Evolutionary conservation across 2,797 vertebrate genomes (phyloP).

Genomic region (Crocodylus rhombifer): DNA sequence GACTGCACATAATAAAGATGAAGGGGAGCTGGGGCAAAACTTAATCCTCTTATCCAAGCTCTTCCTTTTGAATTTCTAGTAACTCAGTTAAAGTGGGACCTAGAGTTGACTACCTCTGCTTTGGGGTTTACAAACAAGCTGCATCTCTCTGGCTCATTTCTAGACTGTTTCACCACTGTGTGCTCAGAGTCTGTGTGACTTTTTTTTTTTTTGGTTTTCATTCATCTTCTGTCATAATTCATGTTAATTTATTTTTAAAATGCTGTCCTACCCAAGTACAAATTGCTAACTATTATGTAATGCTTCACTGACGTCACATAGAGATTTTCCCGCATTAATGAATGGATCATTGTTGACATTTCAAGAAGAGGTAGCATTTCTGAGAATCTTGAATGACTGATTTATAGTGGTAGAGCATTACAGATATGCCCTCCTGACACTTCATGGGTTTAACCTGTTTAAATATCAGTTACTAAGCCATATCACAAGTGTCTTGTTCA

Average conservation of each 20-base stretch:
- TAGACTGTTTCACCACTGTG: constrained; percentile 1
- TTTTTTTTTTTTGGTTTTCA: constrained; percentile 45
- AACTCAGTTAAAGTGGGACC: neutral
- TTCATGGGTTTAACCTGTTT: neutral
- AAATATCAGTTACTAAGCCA: neutral
- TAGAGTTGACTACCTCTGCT: neutral
- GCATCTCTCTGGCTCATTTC: neutral
- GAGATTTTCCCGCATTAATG: constrained; percentile 19
- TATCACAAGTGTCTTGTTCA: neutral
- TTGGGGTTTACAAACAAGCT: neutral
- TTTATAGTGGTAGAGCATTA: neutral
- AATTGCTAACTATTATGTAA: constrained; percentile 29
- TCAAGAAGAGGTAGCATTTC: neutral
- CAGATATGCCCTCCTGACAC: neutral
- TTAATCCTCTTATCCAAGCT: neutral
- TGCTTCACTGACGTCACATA: neutral
- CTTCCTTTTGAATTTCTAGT: neutral
- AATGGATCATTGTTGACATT: constrained; percentile 35
- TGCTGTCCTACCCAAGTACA: constrained; percentile 13
- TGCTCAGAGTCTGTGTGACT: neutral
- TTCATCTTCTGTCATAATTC: constrained; percentile 26
- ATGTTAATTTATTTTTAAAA: constrained; percentile 34
- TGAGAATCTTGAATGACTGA: neutral
- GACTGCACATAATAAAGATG: neutral
- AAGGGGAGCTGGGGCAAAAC: neutral